phyloP scores from a whole-genome alignment of 2,113 vertebrate species.

The Nyctibius bracteatus region DNA sequence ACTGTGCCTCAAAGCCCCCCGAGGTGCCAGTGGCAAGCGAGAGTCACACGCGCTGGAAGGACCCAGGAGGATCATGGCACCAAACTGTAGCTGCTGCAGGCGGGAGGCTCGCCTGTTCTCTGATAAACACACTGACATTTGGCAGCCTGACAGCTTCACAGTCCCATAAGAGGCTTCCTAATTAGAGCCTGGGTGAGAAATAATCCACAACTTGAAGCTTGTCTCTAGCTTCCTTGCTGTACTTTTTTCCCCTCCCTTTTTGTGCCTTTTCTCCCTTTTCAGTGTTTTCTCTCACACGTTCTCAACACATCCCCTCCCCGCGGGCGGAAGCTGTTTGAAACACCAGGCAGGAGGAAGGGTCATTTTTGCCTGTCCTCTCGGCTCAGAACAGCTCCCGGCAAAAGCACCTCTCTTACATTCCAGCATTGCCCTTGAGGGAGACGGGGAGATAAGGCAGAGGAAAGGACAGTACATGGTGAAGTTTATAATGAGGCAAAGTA shows the following conservation, averaged over 20 bases:
- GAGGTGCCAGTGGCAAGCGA: not conserved
- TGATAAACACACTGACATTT: conserved; percentile 33
- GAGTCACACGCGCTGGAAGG: not conserved
- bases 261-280: not conserved
- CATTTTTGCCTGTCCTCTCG: not conserved
- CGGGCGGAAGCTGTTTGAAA: conserved; percentile 8
- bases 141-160: conserved; percentile 61
- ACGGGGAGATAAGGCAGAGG: not conserved
- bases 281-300: conserved; percentile 1
- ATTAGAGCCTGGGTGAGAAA: conserved; percentile 65
- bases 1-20: not conserved
- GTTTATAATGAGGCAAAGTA: conserved; percentile 2
- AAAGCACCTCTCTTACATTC: not conserved
- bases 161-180: conserved; percentile 51
- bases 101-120: not conserved
- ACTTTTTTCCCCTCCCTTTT: not conserved
- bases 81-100: not conserved
- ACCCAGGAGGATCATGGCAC: not conserved
- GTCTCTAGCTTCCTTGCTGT: conserved; percentile 15
- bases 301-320: not conserved
- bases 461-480: not conserved
- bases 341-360: not conserved
- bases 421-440: not conserved
- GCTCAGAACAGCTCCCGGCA: not conserved
- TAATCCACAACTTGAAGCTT: conserved; percentile 35